Conservation (phyloP, 1,140 invertebrate species). For the Tetramorium simillimum region DNA sequence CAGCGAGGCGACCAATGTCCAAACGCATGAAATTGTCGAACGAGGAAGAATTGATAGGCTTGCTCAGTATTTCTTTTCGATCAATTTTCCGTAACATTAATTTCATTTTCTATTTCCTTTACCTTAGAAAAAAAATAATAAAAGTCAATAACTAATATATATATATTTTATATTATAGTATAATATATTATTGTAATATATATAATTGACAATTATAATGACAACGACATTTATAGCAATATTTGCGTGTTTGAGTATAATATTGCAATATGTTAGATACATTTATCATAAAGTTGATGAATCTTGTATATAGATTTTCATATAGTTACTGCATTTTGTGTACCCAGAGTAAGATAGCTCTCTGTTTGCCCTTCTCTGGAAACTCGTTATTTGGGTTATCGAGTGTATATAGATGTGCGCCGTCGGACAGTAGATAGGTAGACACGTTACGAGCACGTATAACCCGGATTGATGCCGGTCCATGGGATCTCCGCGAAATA, state of each 20-base stretch:
- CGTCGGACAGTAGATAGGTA: constrained; percentile 40
- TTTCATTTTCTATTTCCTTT: background rate
- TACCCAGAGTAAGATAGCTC: constrained; percentile 17
- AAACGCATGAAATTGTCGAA: background rate
- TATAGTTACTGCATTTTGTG: background rate
- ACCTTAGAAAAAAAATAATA: background rate
- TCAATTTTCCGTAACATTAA: background rate
- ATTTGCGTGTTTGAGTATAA: background rate
- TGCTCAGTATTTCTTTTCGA: background rate
- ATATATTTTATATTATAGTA: background rate
- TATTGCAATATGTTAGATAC: background rate
- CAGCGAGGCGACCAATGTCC: background rate
- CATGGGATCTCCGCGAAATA: constrained; percentile 66
- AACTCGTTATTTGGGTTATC: constrained; percentile 74
- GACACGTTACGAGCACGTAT: constrained; percentile 73
- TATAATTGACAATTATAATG: background rate
- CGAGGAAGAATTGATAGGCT: background rate
- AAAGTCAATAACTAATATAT: background rate
- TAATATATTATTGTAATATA: background rate
- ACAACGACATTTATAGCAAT: background rate
- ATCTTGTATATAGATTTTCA: background rate
- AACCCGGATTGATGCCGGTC: constrained; percentile 70
- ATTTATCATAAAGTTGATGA: background rate
- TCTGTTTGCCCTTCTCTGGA: constrained; percentile 59
- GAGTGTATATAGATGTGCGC: constrained; percentile 46